Percentiles rank a stretch among this genome's conserved stretches.
Evolutionary conservation across 2,113 vertebrate species (phyloP).

Genomic region (Gavialis gangeticus): DNA sequence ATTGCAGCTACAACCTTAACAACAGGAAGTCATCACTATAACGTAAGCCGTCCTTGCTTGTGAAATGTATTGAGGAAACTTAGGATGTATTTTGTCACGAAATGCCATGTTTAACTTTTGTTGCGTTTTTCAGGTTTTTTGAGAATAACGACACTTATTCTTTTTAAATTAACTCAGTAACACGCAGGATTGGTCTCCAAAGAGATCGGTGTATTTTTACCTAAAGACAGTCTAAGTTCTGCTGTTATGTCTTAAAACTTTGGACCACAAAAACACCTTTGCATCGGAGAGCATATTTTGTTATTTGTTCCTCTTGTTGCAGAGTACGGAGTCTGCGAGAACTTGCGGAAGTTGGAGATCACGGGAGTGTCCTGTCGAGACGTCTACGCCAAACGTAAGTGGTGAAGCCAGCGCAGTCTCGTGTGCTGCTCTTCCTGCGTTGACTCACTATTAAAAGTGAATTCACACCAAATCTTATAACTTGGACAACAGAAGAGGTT

Average conservation of each 20-base stretch:
- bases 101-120: background rate
- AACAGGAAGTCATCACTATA: background rate
- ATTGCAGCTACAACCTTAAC: background rate
- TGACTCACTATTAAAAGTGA: fast-evolving
- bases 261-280: background rate
- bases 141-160: too few relatives aligned
- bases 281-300: background rate
- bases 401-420: background rate
- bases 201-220: background rate
- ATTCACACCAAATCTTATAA: background rate
- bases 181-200: background rate
- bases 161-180: background rate
- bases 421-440: background rate
- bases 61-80: background rate
- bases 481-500: background rate
- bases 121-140: too few relatives aligned
- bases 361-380: slow-evolving; percentile 91
- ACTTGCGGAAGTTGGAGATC: slow-evolving; percentile 91
- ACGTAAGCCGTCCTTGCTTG: background rate
- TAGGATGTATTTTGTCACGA: fast-evolving
- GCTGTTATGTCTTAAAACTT: fast-evolving
- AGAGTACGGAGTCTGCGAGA: slow-evolving; percentile 95
- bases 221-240: background rate
- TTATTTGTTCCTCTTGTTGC: slow-evolving; percentile 49
- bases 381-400: slow-evolving; percentile 97